Conservation (phyloP, 2,888 invertebrate species). For the Nemotelus pantherinus region DNA sequence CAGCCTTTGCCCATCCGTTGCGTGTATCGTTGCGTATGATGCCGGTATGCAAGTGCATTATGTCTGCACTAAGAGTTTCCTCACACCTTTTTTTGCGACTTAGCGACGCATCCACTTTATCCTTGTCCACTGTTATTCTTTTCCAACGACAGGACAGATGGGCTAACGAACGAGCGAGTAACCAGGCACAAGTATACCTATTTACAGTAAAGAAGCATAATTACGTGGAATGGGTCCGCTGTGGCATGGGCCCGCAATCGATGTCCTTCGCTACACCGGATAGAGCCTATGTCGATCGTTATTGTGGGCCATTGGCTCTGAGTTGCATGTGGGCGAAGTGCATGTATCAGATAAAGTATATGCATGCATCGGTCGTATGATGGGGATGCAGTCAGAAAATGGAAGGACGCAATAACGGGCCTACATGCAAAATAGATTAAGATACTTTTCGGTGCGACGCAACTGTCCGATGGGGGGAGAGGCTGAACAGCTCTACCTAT, state of each 20-base stretch:
- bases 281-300: background rate
- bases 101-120: background rate
- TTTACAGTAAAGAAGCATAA: too few species aligned
- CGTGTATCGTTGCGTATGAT: background rate
- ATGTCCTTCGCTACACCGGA: too few species aligned
- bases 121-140: background rate
- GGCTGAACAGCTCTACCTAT: background rate
- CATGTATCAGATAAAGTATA: slow-evolving; percentile 28
- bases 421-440: slow-evolving; percentile 15
- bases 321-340: slow-evolving; percentile 3
- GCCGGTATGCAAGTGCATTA: background rate
- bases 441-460: background rate
- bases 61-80: background rate
- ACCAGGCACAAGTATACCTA: background rate
- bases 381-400: background rate
- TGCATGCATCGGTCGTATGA: background rate
- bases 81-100: slow-evolving; percentile 10
- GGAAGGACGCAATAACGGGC: slow-evolving; percentile 12
- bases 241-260: too few species aligned
- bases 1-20: background rate
- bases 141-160: background rate
- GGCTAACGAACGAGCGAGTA: background rate
- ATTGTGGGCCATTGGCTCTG: background rate
- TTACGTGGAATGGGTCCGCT: too few species aligned
- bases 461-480: background rate